Evolutionary conservation across 2,888 invertebrate genomes (phyloP), one percentile per base, ranked within the genome.

Genomic region (Drosophila leonis): DNA sequence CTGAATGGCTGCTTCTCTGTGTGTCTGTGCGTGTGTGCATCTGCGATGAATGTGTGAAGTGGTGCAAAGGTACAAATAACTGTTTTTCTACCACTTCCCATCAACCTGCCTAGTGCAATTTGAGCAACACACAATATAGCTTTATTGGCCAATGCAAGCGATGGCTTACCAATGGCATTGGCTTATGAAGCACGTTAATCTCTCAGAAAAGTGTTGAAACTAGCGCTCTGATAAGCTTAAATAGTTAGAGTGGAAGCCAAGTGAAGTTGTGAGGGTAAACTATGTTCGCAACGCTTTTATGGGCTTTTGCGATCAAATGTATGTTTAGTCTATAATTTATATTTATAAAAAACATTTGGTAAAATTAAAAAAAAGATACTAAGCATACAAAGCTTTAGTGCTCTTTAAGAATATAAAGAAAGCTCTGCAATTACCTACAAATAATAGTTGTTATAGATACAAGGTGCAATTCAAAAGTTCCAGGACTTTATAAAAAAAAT

Each of bases 21-120:
- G 57, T 70, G 46, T 51, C 24, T 61, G 35, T 57, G 66, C n/a
- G 54, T 52, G 37, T 59, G 15, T 72, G 57, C 46, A 46, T 48
- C 48, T 56, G 52, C 12, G 44, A 63, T 29, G 37, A 62, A 33
- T 66, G 41, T 61, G 48, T 67, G 51, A 73, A 74, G 68, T 57
- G 66, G 37, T 54, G 55, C 63, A 63, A 63, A 70, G 62, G 52
- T 70, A 62, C 48, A 72, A 64, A 39, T 41, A 59, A 39, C 37
- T 67, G 37, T 55, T 59, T 56, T 33, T 62, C n/a, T 29, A 29
- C 54, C 39, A 24, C 37, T 66, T 51, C 39, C 24, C 48, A 56
- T 59, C 39, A 37, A 51, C 29, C 68, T 65, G 49, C 39, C 42
- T 56, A 60, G 37, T 64, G 68, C 65, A 64, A 35, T 56, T 57